phyloP scores from a whole-genome alignment of 2,888 invertebrate genomes.

The Dryococelus australis region DNA sequence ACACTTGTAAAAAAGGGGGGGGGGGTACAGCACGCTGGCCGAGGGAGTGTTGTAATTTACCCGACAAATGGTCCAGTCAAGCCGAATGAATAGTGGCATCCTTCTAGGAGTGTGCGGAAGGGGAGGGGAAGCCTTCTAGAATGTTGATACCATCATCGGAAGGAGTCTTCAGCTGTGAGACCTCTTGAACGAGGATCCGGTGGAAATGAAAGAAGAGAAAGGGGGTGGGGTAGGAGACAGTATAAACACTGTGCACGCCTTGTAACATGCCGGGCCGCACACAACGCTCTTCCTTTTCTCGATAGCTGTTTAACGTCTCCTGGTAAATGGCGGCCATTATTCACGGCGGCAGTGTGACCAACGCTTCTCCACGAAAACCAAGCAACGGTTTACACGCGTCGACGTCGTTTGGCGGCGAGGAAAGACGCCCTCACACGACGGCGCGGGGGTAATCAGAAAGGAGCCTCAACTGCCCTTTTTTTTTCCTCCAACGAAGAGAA shows the following conservation, averaged over 20 bases:
- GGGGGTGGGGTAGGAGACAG: neutral
- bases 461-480: neutral
- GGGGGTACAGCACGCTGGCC: too few relatives aligned
- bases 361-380: neutral
- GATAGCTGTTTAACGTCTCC: slow-evolving; percentile 1
- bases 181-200: too few relatives aligned
- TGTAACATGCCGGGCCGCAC: neutral
- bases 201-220: too few relatives aligned
- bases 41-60: too few relatives aligned
- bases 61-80: too few relatives aligned
- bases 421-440: neutral
- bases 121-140: too few relatives aligned
- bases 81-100: neutral
- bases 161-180: neutral
- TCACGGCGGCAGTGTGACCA: neutral
- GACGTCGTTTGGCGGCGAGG: neutral
- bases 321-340: neutral
- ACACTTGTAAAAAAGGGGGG: too few relatives aligned
- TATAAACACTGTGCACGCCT: neutral
- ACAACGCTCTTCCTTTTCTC: neutral
- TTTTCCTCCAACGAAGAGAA: neutral
- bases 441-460: neutral
- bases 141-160: neutral
- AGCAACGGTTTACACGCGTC: neutral
- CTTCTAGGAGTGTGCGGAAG: neutral